Base-by-base conservation (phyloP, 2,797 vertebrate species). In the Sylvia borin region DNA sequence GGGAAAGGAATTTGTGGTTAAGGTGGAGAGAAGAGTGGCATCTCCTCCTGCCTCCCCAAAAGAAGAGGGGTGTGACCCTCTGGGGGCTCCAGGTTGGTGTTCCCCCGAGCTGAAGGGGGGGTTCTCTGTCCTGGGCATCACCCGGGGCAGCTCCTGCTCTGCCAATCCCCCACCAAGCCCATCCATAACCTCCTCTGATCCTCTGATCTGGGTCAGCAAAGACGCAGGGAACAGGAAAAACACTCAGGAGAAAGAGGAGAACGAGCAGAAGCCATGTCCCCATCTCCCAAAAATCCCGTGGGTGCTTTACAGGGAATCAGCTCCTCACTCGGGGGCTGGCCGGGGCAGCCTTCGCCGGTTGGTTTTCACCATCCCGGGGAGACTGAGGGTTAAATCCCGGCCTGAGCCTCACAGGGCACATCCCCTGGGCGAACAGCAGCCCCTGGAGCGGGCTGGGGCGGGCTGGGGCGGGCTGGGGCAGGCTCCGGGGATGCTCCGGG, bases 361-460 rank as follows among this genome's bases (percentile, higher is more conserved):
- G 8, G 13, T 27, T 72, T 47, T 10, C 9, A 10, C 6, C 66
- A 36, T 17, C 9, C 6, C 10, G 1, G 32, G 74, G 58, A 82
- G 68, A 10, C 6, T 32, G 3, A 27, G 91, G 78, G 90, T 95
- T 91, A 92, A 91, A 82, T 6, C 16, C 2, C 12, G 12, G 10
- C 20, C 2, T 1, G 61, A 70, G 70, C 75, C 11, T 3, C 2
- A 10, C 51, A 6, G 47, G 48, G 50, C 77, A 16, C 57, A 40
- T 40, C 73, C 67, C 58, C 81, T 5, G 53, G 8, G 75, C 71
- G 2, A 16, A 8, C 10, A 18, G 86, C 89, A 54, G 86, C 77
- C 43, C 77, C 79, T 1, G 0, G 64, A 47, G 91, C 94, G 60
- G 93, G 91, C 87, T 47, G 87, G 90, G 95, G 64, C 95, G 83